Percentiles rank a stretch among this genome's conserved stretches.
Conservation (phyloP, 2,888 invertebrate genomes). For the Leptopterna dolabrata region DNA sequence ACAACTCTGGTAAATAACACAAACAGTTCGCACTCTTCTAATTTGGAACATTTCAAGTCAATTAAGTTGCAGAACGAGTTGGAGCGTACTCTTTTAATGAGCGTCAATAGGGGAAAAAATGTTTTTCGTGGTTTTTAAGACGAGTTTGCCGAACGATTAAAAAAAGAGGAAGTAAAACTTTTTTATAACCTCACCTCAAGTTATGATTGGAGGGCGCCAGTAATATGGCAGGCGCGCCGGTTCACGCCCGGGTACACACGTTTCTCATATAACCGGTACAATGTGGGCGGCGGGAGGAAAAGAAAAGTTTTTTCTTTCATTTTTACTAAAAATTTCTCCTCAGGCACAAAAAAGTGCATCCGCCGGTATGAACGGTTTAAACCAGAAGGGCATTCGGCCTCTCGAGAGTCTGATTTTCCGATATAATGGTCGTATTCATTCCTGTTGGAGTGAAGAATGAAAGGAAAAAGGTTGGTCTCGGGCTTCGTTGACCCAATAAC, state of each 20-base stretch:
- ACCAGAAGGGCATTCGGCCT: background rate
- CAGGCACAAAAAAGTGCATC: background rate
- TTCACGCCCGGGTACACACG: background rate
- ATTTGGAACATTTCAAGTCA: conserved; percentile 45
- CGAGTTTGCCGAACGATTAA: conserved; percentile 42
- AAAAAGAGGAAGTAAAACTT: conserved; percentile 34
- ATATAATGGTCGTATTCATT: conserved; percentile 22
- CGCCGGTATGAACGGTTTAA: background rate
- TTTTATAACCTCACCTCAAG: conserved; percentile 38
- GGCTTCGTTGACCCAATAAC: background rate
- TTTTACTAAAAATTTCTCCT: background rate
- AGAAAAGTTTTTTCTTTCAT: background rate
- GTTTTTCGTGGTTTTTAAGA: conserved; percentile 27
- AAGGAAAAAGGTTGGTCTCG: background rate
- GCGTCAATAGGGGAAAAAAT: conserved; percentile 30
- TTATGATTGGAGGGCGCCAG: conserved; percentile 17
- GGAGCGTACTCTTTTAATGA: conserved; percentile 47
- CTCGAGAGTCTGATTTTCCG: conserved; percentile 3
- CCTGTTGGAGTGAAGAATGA: background rate
- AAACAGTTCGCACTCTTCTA: conserved; percentile 9
- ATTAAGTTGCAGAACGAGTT: conserved; percentile 36
- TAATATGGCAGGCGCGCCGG: background rate
- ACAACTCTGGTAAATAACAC: background rate
- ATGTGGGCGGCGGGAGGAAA: background rate
- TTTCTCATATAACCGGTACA: conserved; percentile 2